Conservation (phyloP, 2,888 invertebrate species). For the Aromia moschata region DNA sequence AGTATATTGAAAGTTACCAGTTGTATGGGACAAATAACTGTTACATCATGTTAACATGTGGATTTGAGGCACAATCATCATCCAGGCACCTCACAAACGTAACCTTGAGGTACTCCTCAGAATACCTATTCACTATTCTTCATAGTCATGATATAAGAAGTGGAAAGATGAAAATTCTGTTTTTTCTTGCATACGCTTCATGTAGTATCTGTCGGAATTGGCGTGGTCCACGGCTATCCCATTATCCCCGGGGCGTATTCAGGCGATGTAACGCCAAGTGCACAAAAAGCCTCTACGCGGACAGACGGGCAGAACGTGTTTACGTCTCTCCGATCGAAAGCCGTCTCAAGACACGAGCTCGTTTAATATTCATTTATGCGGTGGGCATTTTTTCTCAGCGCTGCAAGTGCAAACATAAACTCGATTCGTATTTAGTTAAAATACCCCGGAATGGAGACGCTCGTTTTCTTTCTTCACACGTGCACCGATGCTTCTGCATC, state of each 20-base stretch:
- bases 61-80: too few species aligned
- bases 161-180: too few species aligned
- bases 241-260: constrained; percentile 8
- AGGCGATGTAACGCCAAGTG: constrained; percentile 9
- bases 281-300: constrained; percentile 9
- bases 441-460: not conserved
- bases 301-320: constrained; percentile 14
- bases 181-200: too few species aligned
- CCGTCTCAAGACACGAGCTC: constrained; percentile 5
- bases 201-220: constrained; percentile 1
- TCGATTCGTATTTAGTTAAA: constrained; percentile 6
- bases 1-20: too few species aligned
- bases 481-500: not conserved
- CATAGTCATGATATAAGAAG: too few species aligned
- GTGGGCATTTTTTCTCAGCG: not conserved
- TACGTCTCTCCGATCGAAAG: constrained; percentile 13
- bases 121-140: too few species aligned
- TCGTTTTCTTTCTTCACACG: not conserved
- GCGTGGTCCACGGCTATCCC: not conserved
- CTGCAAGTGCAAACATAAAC: constrained; percentile 4
- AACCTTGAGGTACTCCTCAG: too few species aligned
- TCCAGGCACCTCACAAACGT: too few species aligned
- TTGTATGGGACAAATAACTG: too few species aligned
- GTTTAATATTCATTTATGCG: constrained; percentile 14
- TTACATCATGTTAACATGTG: too few species aligned